These are phyloP conservation scores for Nematostella vectensis DNA, from an alignment of 92 coral and sea anemone species.

Conservation along the genomic window DNA sequence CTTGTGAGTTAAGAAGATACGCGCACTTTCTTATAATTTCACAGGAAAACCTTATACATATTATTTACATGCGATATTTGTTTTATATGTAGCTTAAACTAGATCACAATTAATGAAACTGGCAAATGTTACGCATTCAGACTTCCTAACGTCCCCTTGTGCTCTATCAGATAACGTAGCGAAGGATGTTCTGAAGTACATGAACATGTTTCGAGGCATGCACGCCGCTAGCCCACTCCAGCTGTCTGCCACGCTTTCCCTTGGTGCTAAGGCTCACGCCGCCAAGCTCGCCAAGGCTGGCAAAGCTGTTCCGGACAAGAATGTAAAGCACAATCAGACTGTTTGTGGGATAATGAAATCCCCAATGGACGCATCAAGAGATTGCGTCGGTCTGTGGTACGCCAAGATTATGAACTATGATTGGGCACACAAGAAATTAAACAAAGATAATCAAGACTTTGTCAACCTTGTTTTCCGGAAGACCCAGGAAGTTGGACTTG, in stretches of 20 bases:
- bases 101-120: too few species aligned
- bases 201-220: slow-evolving; percentile 50
- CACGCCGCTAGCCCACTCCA: slow-evolving; percentile 68
- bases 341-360: slow-evolving; percentile 24
- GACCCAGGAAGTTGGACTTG: slow-evolving; percentile 55
- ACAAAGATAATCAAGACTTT: slow-evolving; percentile 39
- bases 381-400: slow-evolving; percentile 48
- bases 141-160: too few species aligned
- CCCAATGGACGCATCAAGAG: slow-evolving; percentile 44
- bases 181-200: slow-evolving; percentile 47
- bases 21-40: too few species aligned
- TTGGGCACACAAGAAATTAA: slow-evolving; percentile 55
- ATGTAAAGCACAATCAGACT: slow-evolving; percentile 53
- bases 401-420: slow-evolving; percentile 51
- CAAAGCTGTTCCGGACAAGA: slow-evolving; percentile 36
- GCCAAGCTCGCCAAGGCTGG: slow-evolving; percentile 35
- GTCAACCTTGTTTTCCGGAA: slow-evolving; percentile 47
- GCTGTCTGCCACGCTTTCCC: slow-evolving; percentile 27
- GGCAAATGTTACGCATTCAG: too few species aligned
- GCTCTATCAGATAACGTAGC: too few species aligned
- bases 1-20: too few species aligned
- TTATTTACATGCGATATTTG: too few species aligned
- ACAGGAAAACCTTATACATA: too few species aligned
- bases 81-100: too few species aligned
- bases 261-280: slow-evolving; percentile 59